Evolutionary conservation across 37 sponge, comb jelly and placozoan genomes (phyloP), one percentile per base, ranked within the genome.

Genomic region (Halichondria panicea): DNA sequence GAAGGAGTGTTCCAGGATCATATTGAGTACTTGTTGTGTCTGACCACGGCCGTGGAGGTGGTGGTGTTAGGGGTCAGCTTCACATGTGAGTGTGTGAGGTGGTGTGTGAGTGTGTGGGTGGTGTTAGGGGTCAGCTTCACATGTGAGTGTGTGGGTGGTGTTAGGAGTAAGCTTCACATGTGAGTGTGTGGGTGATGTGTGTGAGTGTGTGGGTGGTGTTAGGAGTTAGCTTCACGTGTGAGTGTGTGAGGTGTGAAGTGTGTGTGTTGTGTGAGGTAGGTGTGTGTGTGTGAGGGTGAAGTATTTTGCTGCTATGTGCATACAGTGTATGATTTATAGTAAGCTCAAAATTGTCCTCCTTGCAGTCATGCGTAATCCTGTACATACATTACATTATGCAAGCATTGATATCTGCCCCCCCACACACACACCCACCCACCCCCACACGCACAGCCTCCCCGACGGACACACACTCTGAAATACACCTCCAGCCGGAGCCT

Each of bases 401-500:
- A n/a, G 52, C 27, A 59, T 24, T 59, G 27, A 22, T 59, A 11
- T 24, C 25, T 8, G 7, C 11, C 25, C 22, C 2, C 32, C 30
- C 31, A 63, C 3, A 8, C 63, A 2, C 35, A 9, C 63, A 63
- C 63, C 18, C 42, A 9, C 38, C 28, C 21, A 41, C 42, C n/a
- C n/a, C 7, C 27, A n/a, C 60, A 58, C 25, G 25, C 25, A 58
- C n/a, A 88, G 89, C 58, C 27, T 15, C 64, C 9, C 48, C 43
- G 0, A 25, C 70, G 33, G 89, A 87, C 71, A 80, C 74, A 4
- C 59, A 75, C 66, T 79, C 62, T 32, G 94, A 96, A 80, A 90
- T 98, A 92, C 96, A 95, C 62, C 89, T 98, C 2, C 99, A 90
- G 41, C 99, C 96, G 0, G 88, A 93, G 45, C 96, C 99, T 11